Percentiles rank a stretch among this genome's conserved stretches.
Conservation (phyloP, 2,888 invertebrate genomes). For the Hemaris fuciformis region DNA sequence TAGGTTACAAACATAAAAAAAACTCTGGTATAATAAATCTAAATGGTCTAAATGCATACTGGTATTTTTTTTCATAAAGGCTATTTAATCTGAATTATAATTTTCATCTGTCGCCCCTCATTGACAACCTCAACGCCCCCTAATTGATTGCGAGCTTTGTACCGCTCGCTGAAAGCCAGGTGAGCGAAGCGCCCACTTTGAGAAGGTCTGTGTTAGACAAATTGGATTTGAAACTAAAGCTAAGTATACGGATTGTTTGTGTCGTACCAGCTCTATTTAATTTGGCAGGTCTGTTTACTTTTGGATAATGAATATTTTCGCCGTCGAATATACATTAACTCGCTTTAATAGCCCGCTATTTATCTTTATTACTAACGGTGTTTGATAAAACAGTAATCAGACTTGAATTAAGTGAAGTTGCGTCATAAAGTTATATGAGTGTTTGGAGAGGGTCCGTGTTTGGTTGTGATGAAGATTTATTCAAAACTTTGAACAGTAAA, state of each 20-base stretch:
- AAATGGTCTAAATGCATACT: no score
- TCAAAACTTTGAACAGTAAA: background rate
- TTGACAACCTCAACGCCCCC: no score
- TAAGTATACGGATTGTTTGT: background rate
- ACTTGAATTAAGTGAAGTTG: background rate
- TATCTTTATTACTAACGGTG: conserved; percentile 7
- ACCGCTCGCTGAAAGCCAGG: no score
- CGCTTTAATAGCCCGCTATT: conserved; percentile 3
- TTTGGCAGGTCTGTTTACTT: background rate
- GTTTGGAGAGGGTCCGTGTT: background rate
- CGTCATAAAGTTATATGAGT: background rate
- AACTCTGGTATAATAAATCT: no score
- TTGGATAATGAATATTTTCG: background rate
- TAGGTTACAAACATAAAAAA: no score
- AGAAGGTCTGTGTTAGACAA: conserved; percentile 13
- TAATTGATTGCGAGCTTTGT: no score
- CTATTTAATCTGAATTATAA: no score
- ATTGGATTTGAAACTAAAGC: conserved; percentile 11
- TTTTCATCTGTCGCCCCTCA: no score
- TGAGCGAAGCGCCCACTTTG: no score
- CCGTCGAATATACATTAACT: background rate
- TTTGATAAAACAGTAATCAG: conserved; percentile 7
- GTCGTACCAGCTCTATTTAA: background rate
- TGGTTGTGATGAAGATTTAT: background rate
- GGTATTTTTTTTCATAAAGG: no score